These are phyloP conservation scores for Pygmarrhopalites habei DNA, from an alignment of 1,140 invertebrate genomes.

Conservation along the genomic window DNA sequence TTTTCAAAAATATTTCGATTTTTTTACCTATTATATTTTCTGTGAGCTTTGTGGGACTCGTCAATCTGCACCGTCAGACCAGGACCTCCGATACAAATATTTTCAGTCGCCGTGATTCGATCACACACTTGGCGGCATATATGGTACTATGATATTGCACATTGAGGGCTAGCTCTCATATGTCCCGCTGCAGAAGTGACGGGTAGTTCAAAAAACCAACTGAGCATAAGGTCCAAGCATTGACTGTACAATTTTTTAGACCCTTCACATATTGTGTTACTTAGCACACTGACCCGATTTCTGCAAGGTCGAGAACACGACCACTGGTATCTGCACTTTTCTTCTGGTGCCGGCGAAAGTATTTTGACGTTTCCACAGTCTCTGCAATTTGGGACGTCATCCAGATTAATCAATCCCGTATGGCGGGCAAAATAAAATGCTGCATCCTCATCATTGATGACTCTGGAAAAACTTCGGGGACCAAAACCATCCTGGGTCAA, in stretches of 20 bases:
- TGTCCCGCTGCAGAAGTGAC: conserved; percentile 18
- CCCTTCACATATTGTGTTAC: conserved; percentile 14
- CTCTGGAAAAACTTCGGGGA: too few relatives aligned
- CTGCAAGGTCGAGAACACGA: too few relatives aligned
- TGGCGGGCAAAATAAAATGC: too few relatives aligned
- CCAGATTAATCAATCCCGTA: too few relatives aligned
- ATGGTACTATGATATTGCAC: conserved; percentile 11
- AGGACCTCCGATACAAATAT: conserved; percentile 20
- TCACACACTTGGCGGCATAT: conserved; percentile 18
- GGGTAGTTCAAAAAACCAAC: conserved; percentile 21
- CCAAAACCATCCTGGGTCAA: too few relatives aligned
- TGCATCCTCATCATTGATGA: too few relatives aligned
- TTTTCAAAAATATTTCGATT: too few relatives aligned
- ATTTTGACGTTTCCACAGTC: too few relatives aligned
- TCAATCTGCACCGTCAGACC: conserved; percentile 24
- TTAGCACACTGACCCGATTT: not conserved
- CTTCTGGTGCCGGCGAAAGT: too few relatives aligned
- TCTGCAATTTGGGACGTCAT: too few relatives aligned
- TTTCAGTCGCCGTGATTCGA: not conserved
- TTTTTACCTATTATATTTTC: conserved; percentile 9
- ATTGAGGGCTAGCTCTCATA: not conserved
- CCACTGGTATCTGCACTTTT: too few relatives aligned
- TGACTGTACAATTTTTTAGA: not conserved
- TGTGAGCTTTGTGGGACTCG: conserved; percentile 25
- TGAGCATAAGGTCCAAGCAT: conserved; percentile 7